A percentile compares a stretch with the other conserved stretches of the same genome.
phyloP scores from a whole-genome alignment of 1,140 invertebrate genomes.

The Brachionus manjavacas region DNA sequence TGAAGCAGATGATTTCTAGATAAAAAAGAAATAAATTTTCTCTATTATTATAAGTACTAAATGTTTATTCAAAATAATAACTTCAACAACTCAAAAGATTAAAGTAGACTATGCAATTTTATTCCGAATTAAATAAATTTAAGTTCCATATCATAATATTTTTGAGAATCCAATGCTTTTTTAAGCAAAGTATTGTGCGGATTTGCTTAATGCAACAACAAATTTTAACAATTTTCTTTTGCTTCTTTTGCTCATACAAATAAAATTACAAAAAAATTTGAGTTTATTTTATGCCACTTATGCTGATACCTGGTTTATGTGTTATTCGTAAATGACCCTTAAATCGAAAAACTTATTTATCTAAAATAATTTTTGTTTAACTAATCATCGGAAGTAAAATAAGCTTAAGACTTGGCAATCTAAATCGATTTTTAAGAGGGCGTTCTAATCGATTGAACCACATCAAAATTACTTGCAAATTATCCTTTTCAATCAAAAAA shows the following conservation, averaged over 20 bases:
- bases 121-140: background rate
- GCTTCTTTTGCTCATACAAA: background rate
- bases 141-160: background rate
- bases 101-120: background rate
- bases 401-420: background rate
- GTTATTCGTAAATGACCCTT: background rate
- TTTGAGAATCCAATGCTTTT: background rate
- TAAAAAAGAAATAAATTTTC: background rate
- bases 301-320: background rate
- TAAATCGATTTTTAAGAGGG: background rate
- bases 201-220: background rate
- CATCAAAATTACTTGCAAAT: background rate
- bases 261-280: background rate
- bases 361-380: background rate
- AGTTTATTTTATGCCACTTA: background rate
- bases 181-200: background rate
- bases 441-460: background rate
- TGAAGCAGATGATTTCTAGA: background rate
- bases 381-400: background rate
- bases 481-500: background rate
- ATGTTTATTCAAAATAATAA: background rate
- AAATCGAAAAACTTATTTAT: background rate
- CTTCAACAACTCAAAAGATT: background rate
- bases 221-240: background rate
- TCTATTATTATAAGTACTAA: background rate